Percentiles rank a stretch among this genome's conserved stretches.
Conservation (phyloP, 2,113 vertebrate genomes). For the Myiagra hebetior region DNA sequence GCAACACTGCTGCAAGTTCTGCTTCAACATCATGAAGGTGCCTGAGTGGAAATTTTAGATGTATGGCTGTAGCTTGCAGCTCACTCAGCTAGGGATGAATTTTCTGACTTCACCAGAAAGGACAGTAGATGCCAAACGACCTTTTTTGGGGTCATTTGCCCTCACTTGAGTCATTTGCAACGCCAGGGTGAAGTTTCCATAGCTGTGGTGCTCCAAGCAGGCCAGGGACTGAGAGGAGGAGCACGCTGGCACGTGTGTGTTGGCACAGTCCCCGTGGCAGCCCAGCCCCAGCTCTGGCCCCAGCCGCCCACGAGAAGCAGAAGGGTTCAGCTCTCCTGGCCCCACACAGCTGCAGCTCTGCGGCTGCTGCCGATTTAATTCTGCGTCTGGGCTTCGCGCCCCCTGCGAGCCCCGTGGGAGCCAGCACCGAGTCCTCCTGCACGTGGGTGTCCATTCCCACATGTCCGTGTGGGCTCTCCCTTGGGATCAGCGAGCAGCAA, state of each 20-base stretch:
- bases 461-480: neutral
- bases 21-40: neutral
- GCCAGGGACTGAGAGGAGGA: neutral
- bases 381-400: neutral
- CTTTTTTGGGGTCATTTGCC: neutral
- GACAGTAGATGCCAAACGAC: neutral
- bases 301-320: neutral
- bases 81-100: rapidly evolving
- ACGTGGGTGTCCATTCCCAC: neutral
- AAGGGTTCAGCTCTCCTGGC: neutral
- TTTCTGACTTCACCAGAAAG: neutral
- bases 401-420: rapidly evolving
- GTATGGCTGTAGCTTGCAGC: neutral
- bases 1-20: neutral
- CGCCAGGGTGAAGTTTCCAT: neutral
- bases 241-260: neutral
- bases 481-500: neutral
- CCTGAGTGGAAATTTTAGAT: neutral
- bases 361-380: neutral
- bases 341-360: neutral
- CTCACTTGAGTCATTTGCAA: neutral
- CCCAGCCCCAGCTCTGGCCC: neutral
- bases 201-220: neutral
- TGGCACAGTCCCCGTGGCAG: neutral
- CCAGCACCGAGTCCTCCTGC: neutral